Conservation (phyloP, 2,888 invertebrate genomes). For the Agrotis clavis region DNA sequence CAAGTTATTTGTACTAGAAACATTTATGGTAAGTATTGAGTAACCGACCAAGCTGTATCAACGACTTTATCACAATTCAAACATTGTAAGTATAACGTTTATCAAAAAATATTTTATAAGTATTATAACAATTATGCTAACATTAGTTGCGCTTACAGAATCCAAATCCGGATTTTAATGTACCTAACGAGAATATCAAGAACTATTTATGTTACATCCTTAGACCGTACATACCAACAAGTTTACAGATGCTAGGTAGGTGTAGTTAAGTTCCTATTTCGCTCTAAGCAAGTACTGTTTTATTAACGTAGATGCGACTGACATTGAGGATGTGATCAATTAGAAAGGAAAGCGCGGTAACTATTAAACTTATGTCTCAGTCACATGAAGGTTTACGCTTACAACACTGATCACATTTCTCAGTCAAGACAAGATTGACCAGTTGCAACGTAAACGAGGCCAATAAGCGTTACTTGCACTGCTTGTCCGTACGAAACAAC, state of each 20-base stretch:
- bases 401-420: conserved; percentile 69
- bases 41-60: conserved; percentile 19
- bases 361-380: conserved; percentile 61
- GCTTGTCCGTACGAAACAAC: conserved; percentile 51
- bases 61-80: conserved; percentile 43
- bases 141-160: conserved; percentile 28
- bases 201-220: conserved; percentile 39
- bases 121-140: conserved; percentile 25
- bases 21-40: conserved; percentile 3
- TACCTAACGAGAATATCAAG: conserved; percentile 44
- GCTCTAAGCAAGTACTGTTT: conserved; percentile 44
- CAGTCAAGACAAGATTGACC: conserved; percentile 70
- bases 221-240: conserved; percentile 21
- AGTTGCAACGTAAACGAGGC: conserved; percentile 69
- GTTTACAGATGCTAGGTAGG: conserved; percentile 23
- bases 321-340: conserved; percentile 64
- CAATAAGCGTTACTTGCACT: conserved; percentile 67
- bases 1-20: background rate
- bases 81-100: conserved; percentile 12
- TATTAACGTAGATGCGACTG: conserved; percentile 33
- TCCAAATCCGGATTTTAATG: conserved; percentile 44
- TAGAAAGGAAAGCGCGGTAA: conserved; percentile 71
- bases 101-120: conserved; percentile 20
- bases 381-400: conserved; percentile 65
- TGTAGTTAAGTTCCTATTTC: conserved; percentile 4